A percentile compares a stretch with the other conserved stretches of the same genome.
These are phyloP conservation scores for Monopterus albus DNA, from an alignment of 2,113 vertebrate species.

Conservation along the genomic window DNA sequence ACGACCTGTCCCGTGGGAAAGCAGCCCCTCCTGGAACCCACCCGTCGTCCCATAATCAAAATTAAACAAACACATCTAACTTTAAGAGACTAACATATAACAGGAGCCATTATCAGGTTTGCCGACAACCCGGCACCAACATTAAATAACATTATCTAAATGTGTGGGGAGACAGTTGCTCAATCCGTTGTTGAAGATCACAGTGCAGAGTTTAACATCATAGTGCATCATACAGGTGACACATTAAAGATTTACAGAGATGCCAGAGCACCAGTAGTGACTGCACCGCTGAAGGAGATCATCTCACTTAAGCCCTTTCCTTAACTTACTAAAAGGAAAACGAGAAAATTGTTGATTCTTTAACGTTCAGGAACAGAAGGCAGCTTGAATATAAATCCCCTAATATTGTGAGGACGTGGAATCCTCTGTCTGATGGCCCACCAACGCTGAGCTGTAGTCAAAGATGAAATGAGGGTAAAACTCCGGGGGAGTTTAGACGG, in stretches of 20 bases:
- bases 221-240: not conserved
- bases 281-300: conserved; percentile 5
- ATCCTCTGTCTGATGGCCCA: conserved; percentile 6
- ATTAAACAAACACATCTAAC: conserved; percentile 49
- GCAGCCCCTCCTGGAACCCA: conserved; percentile 40
- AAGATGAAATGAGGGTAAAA: conserved; percentile 39
- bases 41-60: conserved; percentile 44
- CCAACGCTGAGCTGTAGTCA: conserved; percentile 3
- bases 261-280: not conserved
- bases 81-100: conserved; percentile 28
- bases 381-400: not conserved
- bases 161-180: not conserved
- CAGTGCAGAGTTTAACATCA: conserved; percentile 15
- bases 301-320: conserved; percentile 12
- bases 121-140: not conserved
- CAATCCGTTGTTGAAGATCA: conserved; percentile 5
- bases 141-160: conserved; percentile 29
- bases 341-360: not conserved
- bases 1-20: conserved; percentile 49
- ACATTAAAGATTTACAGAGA: conserved; percentile 21
- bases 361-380: not conserved
- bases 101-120: conserved; percentile 21
- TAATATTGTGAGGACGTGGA: not conserved
- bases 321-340: conserved; percentile 14
- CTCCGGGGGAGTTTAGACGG: conserved; percentile 12